A percentile compares a stretch with the other conserved stretches of the same genome.
These are phyloP conservation scores for Bombylius discolor DNA, from an alignment of 2,888 invertebrate genomes.

Conservation along the genomic window DNA sequence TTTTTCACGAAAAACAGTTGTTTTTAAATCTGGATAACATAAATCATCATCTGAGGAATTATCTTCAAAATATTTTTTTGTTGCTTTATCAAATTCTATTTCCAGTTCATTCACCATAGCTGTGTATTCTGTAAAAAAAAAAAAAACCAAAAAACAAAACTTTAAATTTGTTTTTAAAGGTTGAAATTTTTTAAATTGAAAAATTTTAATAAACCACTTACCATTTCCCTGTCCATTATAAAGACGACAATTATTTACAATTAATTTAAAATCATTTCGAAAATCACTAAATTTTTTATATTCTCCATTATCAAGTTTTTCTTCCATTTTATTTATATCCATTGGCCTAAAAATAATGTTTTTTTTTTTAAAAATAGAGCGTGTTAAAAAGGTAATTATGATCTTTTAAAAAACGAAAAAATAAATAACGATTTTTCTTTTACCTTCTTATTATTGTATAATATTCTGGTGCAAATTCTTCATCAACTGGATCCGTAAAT, in stretches of 20 bases:
- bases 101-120: conserved; percentile 76
- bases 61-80: conserved; percentile 70
- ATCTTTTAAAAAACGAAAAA: background rate
- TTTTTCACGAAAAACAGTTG: conserved; percentile 37
- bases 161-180: background rate
- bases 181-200: background rate
- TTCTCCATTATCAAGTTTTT: conserved; percentile 66
- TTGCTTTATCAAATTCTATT: conserved; percentile 66
- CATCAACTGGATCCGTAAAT: conserved; percentile 84
- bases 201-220: conserved; percentile 31
- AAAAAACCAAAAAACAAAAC: background rate
- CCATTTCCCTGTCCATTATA: conserved; percentile 92
- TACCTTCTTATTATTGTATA: conserved; percentile 53
- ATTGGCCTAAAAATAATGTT: conserved; percentile 49
- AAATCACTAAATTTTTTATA: conserved; percentile 70
- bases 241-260: conserved; percentile 81
- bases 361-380: background rate
- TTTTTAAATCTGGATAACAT: conserved; percentile 44
- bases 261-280: conserved; percentile 76
- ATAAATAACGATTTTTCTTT: conserved; percentile 1
- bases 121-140: conserved; percentile 58
- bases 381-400: background rate
- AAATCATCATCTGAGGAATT: conserved; percentile 68
- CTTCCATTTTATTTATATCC: conserved; percentile 80
- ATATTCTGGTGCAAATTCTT: conserved; percentile 81